Evolutionary conservation across 2,888 invertebrate species (phyloP), one percentile per base, ranked within the genome.

Genomic region (Agonopterix subpropinquella): DNA sequence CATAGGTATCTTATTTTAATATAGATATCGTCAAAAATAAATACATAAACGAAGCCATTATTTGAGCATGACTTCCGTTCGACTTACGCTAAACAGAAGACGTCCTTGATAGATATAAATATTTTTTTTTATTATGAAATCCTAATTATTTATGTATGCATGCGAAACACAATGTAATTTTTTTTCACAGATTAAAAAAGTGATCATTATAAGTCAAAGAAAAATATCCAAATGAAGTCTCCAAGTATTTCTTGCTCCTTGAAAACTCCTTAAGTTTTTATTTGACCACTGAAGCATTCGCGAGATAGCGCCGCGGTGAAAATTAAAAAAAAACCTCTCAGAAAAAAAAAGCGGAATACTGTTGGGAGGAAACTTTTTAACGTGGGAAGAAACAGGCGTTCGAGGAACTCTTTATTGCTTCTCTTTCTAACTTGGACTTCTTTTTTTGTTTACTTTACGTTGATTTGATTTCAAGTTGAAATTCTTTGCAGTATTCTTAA

Each of bases 231-330:
- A 15, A 50, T 39, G 44, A 46, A 53, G 50, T 59, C 70, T 70
- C 73, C 45, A 61, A 44, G 8, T 1, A 35, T 51, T 54, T 54
- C 56, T 3, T 79, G 67, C 67, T 80, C 81, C 57, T 70, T 71
- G 75, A 79, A 67, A 84, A 81, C 84, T 86, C 80, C 76, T 83
- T 78, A 85, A 86, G 86, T 87, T 88, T 87, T 87, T 87, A 87
- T 88, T 87, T 87, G 88, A 87, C 88, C 88, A 85, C 87, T 88
- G 88, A 87, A 88, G 88, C 88, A 84, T 88, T 85, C 82, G 77
- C 77, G 67, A 87, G 88, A 88, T 88, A 88, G 83, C 88, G 79
- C 83, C 68, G 71, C 76, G 82, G 78, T 78, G 84, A 80, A 87
- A 87, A 85, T 87, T 85, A 80, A 86, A 86, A 81, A 80, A 81